Evolutionary conservation across 2,797 vertebrate genomes (phyloP), one percentile per base, ranked within the genome.

Genomic region (Sebastes steindachneri): DNA sequence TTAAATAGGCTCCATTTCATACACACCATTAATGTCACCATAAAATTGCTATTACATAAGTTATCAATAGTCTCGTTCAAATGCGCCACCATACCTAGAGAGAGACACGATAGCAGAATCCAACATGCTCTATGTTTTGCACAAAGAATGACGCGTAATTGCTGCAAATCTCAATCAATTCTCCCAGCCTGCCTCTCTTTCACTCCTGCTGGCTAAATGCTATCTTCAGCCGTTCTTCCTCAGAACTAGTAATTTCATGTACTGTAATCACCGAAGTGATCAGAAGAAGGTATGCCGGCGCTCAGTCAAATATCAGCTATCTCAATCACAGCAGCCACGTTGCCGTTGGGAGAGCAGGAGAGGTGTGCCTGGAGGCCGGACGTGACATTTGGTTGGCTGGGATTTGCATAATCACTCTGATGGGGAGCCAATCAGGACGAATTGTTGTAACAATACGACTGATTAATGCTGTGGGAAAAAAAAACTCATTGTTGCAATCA

Each of bases 321-420:
- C 89, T 93, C 89, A 94, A 95, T 94, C 92, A 93, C 83, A 82
- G 72, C 83, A 79, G 85, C 79, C 77, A 82, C 80, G 48, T 83
- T 79, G 84, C 88, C 89, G 92, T 82, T 82, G 87, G 80, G 79
- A 82, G 77, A 80, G 82, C 33, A 68, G 74, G 83, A 82, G 79
- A 90, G 89, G 92, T 88, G 89, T 90, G 91, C 79, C 89, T 83
- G 75, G 79, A 88, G 92, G 90, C 90, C 84, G 91, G 92, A 91
- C 86, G 72, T 95, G 95, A 96, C 95, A 95, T 96, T 96, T 95
- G 88, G 93, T 92, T 90, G 89, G 93, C 82, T 91, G 86, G 84
- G 93, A 96, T 95, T 95, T 92, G 88, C 93, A 95, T 95, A 95
- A 96, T 96, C 93, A 91, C 88, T 90, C 78, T 92, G 95, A 95